phyloP scores from a whole-genome alignment of 1,140 invertebrate species.

The Polypedilum pembai region DNA sequence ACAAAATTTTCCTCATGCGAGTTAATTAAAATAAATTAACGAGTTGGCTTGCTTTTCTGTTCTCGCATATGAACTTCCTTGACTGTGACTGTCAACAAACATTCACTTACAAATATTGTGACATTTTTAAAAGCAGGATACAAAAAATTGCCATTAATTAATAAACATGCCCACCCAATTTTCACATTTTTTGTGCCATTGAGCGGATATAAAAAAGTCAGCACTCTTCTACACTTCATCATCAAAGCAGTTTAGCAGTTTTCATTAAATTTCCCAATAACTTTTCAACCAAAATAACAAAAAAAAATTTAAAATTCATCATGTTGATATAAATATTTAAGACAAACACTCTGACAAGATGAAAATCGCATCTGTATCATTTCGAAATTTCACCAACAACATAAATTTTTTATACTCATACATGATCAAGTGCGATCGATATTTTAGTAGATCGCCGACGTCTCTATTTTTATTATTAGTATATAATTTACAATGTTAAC shows the following conservation, averaged over 20 bases:
- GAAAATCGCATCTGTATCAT: conserved; percentile 8
- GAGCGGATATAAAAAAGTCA: background rate
- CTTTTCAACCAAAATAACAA: background rate
- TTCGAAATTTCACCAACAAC: conserved; percentile 8
- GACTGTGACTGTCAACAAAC: conserved; percentile 15
- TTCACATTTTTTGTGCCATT: background rate
- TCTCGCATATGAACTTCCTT: background rate
- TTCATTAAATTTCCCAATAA: background rate
- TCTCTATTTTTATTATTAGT: conserved; percentile 1
- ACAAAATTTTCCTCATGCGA: background rate
- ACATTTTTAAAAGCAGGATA: background rate
- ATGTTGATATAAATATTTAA: background rate
- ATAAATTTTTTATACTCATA: background rate
- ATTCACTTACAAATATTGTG: background rate
- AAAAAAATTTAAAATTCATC: background rate
- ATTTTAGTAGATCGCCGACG: background rate
- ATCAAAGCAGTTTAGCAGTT: background rate
- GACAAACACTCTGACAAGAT: background rate
- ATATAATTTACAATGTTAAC: background rate
- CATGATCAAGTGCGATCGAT: background rate
- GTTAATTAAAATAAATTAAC: conserved; percentile 1
- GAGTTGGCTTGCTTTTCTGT: background rate
- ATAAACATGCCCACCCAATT: conserved; percentile 2
- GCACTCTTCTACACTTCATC: background rate
- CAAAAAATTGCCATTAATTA: background rate